Conservation (phyloP, 1,140 invertebrate species). For the Drosophila burlai region DNA sequence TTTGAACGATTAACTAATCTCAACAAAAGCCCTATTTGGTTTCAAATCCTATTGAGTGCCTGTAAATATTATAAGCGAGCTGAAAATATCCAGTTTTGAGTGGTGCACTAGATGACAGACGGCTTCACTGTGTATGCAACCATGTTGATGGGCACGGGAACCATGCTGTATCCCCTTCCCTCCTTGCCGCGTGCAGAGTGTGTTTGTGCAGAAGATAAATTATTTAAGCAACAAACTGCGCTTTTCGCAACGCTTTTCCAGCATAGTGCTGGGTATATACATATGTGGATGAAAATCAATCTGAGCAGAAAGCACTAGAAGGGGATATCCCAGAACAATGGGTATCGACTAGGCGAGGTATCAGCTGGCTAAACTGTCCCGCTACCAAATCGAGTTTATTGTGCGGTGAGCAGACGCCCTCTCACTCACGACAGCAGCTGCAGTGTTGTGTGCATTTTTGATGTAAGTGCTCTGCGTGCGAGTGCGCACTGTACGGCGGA, state of each 20-base stretch:
- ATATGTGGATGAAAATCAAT: constrained; percentile 23
- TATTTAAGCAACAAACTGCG: constrained; percentile 77
- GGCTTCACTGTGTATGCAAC: constrained; percentile 42
- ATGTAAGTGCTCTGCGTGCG: constrained; percentile 29
- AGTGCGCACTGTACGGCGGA: constrained; percentile 24
- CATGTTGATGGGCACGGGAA: constrained; percentile 25
- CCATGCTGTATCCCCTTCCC: neutral
- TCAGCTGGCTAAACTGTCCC: neutral
- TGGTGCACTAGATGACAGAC: neutral
- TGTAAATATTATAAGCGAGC: neutral
- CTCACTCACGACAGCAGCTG: constrained; percentile 38
- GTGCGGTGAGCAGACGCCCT: constrained; percentile 53
- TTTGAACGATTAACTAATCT: neutral
- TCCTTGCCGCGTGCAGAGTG: constrained; percentile 16
- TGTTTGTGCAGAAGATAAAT: constrained; percentile 64
- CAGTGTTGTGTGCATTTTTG: constrained; percentile 31
- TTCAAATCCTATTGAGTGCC: neutral
- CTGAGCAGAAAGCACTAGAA: neutral
- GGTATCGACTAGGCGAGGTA: constrained; percentile 17
- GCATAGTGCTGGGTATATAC: neutral
- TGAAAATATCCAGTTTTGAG: neutral
- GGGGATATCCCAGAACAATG: neutral
- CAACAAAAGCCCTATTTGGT: neutral
- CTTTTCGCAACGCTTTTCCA: constrained; percentile 39
- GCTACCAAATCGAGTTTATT: constrained; percentile 67